A percentile compares a stretch with the other conserved stretches of the same genome.
Evolutionary conservation across 2,113 vertebrate genomes (phyloP).

Genomic region (Misgurnus anguillicaudatus): DNA sequence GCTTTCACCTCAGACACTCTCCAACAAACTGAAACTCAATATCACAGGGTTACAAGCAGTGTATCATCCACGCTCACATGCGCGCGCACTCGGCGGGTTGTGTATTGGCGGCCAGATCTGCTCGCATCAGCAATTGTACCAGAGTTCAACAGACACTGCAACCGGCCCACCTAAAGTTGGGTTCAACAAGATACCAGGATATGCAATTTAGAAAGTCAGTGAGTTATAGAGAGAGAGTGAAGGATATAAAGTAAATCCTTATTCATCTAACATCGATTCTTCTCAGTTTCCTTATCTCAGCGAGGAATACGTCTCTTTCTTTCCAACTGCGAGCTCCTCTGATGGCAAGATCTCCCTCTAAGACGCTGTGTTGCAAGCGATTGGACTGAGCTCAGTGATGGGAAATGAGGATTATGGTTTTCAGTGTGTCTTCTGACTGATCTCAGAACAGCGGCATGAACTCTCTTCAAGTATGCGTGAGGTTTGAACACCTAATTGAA

Average conservation of each 20-base stretch:
- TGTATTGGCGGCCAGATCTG: conserved; percentile 15
- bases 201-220: conserved; percentile 20
- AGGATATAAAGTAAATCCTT: conserved; percentile 10
- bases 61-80: conserved; percentile 24
- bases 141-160: conserved; percentile 27
- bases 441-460: conserved; percentile 36
- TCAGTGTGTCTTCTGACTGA: conserved; percentile 31
- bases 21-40: conserved; percentile 41
- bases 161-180: conserved; percentile 27
- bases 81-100: conserved; percentile 20
- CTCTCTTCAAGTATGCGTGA: conserved; percentile 29
- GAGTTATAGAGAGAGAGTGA: conserved; percentile 1
- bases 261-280: conserved; percentile 28
- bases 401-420: conserved; percentile 24
- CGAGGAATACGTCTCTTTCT: conserved; percentile 10
- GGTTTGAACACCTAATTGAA: conserved; percentile 26
- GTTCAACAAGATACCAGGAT: conserved; percentile 19
- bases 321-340: conserved; percentile 12
- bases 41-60: conserved; percentile 30
- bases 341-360: conserved; percentile 21
- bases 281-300: conserved; percentile 29
- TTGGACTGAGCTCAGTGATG: conserved; percentile 27
- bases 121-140: conserved; percentile 18
- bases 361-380: conserved; percentile 22
- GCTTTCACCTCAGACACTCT: conserved; percentile 38